These are phyloP conservation scores for Anas platyrhynchos DNA, from an alignment of 2,113 vertebrate genomes.

Conservation along the genomic window DNA sequence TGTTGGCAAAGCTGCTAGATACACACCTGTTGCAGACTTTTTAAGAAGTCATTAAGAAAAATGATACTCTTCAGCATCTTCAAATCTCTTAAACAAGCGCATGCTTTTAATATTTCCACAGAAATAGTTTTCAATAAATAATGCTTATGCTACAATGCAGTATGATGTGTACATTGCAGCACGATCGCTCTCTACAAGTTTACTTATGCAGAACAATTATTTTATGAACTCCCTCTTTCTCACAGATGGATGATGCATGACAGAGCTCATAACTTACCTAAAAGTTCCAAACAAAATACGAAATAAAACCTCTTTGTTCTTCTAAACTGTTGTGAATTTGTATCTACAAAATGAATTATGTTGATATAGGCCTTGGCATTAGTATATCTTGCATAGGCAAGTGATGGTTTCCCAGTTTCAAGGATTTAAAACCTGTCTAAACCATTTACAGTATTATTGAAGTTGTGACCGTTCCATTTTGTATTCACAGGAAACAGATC, in stretches of 20 bases:
- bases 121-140: not conserved
- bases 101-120: not conserved
- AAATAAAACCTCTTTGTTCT: not conserved
- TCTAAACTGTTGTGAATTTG: not conserved
- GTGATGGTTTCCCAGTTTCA: not conserved
- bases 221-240: not conserved
- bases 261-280: not conserved
- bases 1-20: conserved; percentile 88
- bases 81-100: not conserved
- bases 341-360: not conserved
- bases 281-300: not conserved
- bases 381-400: not conserved
- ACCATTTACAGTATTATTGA: not conserved
- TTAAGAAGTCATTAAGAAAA: not conserved
- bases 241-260: not conserved
- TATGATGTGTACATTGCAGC: not conserved
- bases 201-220: not conserved
- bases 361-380: not conserved
- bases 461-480: not conserved
- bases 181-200: not conserved
- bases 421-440: not conserved
- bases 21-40: conserved; percentile 97
- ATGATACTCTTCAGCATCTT: not conserved
- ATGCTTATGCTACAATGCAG: not conserved
- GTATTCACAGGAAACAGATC: not conserved